Evolutionary conservation across 2,113 vertebrate species (phyloP).

Genomic region (Oryzias melastigma): DNA sequence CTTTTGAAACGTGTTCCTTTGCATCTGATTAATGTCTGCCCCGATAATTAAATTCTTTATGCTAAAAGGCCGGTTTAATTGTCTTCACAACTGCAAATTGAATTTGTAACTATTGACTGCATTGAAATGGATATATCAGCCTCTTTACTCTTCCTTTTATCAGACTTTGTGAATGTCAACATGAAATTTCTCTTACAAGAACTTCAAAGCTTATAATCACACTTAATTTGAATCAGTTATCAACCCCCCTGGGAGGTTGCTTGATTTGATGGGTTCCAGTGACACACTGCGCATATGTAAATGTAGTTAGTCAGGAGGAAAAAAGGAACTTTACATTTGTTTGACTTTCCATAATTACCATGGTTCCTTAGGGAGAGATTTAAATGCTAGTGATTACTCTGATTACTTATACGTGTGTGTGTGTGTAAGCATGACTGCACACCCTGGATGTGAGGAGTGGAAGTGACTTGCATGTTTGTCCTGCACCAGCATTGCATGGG

Average conservation of each 20-base stretch:
- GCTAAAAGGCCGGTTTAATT: slow-evolving; percentile 36
- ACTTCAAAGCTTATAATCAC: slow-evolving; percentile 64
- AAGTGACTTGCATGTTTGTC: too few relatives aligned
- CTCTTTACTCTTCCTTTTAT: slow-evolving; percentile 41
- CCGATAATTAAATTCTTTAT: slow-evolving; percentile 34
- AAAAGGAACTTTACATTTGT: slow-evolving; percentile 54
- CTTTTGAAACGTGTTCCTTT: background rate
- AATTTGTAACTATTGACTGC: slow-evolving; percentile 49
- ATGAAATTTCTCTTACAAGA: slow-evolving; percentile 49
- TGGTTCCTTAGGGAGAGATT: slow-evolving; percentile 59
- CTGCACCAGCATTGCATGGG: too few relatives aligned
- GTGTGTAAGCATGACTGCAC: slow-evolving; percentile 1
- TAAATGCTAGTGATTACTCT: slow-evolving; percentile 68
- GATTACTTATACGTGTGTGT: slow-evolving; percentile 49
- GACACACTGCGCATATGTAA: slow-evolving; percentile 63
- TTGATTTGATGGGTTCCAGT: slow-evolving; percentile 64
- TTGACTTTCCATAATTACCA: slow-evolving; percentile 68
- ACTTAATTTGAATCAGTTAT: slow-evolving; percentile 64
- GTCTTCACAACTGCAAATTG: slow-evolving; percentile 42
- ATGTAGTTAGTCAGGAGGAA: slow-evolving; percentile 52
- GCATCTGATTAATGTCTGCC: slow-evolving; percentile 13
- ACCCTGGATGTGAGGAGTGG: slow-evolving; percentile 2
- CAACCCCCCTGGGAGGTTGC: slow-evolving; percentile 56
- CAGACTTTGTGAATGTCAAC: slow-evolving; percentile 50
- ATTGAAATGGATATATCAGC: slow-evolving; percentile 47